A percentile compares a stretch with the other conserved stretches of the same genome.
These are phyloP conservation scores for Listronotus oregonensis DNA, from an alignment of 1,140 invertebrate genomes.

Conservation along the genomic window DNA sequence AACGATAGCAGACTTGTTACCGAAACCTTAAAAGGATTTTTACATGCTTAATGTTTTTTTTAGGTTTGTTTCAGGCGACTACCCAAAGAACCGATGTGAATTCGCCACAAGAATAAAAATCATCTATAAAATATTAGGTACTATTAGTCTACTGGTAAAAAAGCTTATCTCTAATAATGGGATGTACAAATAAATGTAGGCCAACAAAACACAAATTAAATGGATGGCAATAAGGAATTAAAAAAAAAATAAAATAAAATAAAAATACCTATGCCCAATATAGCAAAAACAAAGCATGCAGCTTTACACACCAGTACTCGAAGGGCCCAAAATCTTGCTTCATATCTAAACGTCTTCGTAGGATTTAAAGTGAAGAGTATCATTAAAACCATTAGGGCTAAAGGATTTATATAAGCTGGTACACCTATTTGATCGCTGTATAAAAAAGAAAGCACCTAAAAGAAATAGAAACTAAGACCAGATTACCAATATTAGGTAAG, in stretches of 20 bases:
- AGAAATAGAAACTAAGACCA: no score
- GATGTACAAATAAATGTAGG: not conserved
- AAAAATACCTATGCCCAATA: constrained; percentile 26
- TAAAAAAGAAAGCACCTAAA: constrained; percentile 69
- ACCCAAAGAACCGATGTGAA: no score
- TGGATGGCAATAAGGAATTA: constrained; percentile 1
- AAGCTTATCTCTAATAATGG: no score
- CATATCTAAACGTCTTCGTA: constrained; percentile 87
- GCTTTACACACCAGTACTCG: constrained; percentile 71
- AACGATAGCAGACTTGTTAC: no score
- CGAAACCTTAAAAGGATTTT: no score
- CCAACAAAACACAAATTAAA: not conserved
- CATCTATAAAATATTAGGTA: no score
- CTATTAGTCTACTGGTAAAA: no score
- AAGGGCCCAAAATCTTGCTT: constrained; percentile 85
- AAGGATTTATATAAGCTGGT: constrained; percentile 88
- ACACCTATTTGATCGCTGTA: constrained; percentile 88
- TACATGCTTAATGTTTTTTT: no score
- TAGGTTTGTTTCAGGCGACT: no score
- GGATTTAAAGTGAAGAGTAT: constrained; percentile 90
- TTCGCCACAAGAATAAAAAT: no score
- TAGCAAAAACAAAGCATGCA: constrained; percentile 32
- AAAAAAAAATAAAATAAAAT: constrained; percentile 35
- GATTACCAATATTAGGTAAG: no score
- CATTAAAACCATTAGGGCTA: constrained; percentile 87